Evolutionary conservation across 92 coral and sea anemone species (phyloP), one percentile per base, ranked within the genome.

Genomic region (Phymanthus crucifer): DNA sequence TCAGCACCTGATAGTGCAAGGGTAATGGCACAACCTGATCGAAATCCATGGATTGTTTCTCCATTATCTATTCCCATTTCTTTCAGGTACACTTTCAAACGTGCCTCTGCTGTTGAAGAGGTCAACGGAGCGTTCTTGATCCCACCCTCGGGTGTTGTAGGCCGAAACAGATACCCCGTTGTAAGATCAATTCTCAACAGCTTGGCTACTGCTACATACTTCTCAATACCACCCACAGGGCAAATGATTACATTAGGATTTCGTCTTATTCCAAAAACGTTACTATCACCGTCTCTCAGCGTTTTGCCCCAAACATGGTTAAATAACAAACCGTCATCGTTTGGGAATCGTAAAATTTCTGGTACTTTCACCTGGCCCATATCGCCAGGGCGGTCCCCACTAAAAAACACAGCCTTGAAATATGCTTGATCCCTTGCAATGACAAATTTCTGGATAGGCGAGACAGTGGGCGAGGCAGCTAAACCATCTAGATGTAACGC

Each of bases 251-350:
- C 6, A 6, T 14, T 6, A 6, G 50, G 8, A 14, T 45, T 45
- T 45, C 50, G 6, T 45, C 50, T 45, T 14, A 45, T 14, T 45
- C 50, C 50, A 45, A 45, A 45, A 6, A 45, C 50, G 14, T 45
- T 45, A 6, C 14, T 14, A 45, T 37, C 24, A 57, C 84, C 35
- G 79, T 8, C 27, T 61, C 84, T 31, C 70, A 71, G 31, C 69
- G 7, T 2, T n/a, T n/a, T n/a, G n/a, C n/a, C n/a, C n/a, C n/a
- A n/a, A n/a, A n/a, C n/a, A n/a, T n/a, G n/a, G n/a, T n/a, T n/a
- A n/a, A n/a, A n/a, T n/a, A n/a, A n/a, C n/a, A n/a, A n/a, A n/a
- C n/a, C n/a, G n/a, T n/a, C n/a, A n/a, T n/a, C n/a, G n/a, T n/a
- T n/a, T n/a, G n/a, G n/a, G n/a, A n/a, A n/a, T n/a, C n/a, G n/a